Evolutionary conservation across 1,140 invertebrate species (phyloP), one percentile per base, ranked within the genome.

Genomic region (Anthonomus grandis): DNA sequence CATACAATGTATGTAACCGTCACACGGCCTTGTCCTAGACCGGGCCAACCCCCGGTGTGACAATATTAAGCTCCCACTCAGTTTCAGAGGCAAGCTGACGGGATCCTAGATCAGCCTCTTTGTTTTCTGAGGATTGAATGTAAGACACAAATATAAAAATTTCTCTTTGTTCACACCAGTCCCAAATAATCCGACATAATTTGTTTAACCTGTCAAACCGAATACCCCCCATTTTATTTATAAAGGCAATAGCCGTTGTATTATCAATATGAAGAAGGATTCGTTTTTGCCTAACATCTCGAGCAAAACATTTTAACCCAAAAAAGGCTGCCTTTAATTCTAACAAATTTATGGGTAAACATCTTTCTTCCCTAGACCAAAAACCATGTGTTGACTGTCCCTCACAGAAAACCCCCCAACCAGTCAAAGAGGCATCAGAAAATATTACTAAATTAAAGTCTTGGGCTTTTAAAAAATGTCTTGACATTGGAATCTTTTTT

Each of bases 241-340:
- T 65, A 41, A 64, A 75, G 70, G 72, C 71, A 70, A 78, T 75
- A 69, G 76, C 74, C 47, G 66, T 70, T 4, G 60, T 64, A 60
- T 66, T 64, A 52, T 66, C 56, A 4, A 57, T 22, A 41, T 63
- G 17, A 15, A 62, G 31, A 13, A 66, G 36, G 25, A 66, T 54
- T 18, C 47, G 34, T 13, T 9, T 12, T 42, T 31, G 22, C 22
- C 19, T 17, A 8, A 46, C 15, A 19, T 55, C 10, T 13, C 38
- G 25, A 2, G 67, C 64, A 54, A 66, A 67, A 34, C 45, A 63
- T 58, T 68, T 66, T 38, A 69, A 22, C 0, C 49, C 64, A n/a
- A n/a, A n/a, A n/a, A n/a, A n/a, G n/a, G n/a, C n/a, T n/a, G n/a
- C n/a, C n/a, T n/a, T n/a, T n/a, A n/a, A n/a, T n/a, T n/a, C n/a